Conservation (phyloP, 2,797 vertebrate genomes). For the Tachyglossus aculeatus region DNA sequence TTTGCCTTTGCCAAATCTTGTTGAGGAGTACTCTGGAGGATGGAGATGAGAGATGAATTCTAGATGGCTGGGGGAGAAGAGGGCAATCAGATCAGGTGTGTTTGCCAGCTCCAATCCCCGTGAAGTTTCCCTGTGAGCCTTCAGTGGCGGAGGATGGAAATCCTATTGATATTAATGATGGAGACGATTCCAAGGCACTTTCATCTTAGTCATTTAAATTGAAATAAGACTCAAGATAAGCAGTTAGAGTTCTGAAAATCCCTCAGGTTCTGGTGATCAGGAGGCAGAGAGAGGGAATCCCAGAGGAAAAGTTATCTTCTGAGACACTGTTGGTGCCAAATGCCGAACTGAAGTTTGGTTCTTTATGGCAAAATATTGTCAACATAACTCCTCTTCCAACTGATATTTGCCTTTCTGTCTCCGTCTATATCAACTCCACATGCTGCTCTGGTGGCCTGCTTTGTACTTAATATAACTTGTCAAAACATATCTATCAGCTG, state of each 20-base stretch:
- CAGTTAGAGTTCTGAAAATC: conserved; percentile 23
- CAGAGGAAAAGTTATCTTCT: conserved; percentile 28
- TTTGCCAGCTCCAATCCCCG: conserved; percentile 42
- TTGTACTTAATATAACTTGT: conserved; percentile 84
- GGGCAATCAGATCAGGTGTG: conserved; percentile 57
- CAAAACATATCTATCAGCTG: conserved; percentile 82
- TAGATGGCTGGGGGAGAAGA: conserved; percentile 50
- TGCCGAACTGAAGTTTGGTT: conserved; percentile 46
- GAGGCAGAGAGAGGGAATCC: conserved; percentile 42
- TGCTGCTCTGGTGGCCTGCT: conserved; percentile 76
- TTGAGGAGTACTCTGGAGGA: conserved; percentile 65
- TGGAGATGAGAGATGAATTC: conserved; percentile 6
- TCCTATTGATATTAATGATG: background rate
- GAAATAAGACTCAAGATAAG: conserved; percentile 21
- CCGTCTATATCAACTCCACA: conserved; percentile 77
- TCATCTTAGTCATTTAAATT: background rate
- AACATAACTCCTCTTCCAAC: conserved; percentile 65
- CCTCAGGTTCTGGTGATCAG: conserved; percentile 5
- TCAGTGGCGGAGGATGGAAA: background rate
- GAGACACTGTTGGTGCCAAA: conserved; percentile 19
- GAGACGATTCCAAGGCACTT: accelerated
- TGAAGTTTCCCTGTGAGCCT: conserved; percentile 29
- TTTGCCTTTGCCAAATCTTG: conserved; percentile 72
- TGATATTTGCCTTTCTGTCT: conserved; percentile 73
- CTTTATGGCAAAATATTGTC: conserved; percentile 62